These are phyloP conservation scores for Xestia c-nigrum DNA, from an alignment of 2,888 invertebrate species.

Conservation along the genomic window DNA sequence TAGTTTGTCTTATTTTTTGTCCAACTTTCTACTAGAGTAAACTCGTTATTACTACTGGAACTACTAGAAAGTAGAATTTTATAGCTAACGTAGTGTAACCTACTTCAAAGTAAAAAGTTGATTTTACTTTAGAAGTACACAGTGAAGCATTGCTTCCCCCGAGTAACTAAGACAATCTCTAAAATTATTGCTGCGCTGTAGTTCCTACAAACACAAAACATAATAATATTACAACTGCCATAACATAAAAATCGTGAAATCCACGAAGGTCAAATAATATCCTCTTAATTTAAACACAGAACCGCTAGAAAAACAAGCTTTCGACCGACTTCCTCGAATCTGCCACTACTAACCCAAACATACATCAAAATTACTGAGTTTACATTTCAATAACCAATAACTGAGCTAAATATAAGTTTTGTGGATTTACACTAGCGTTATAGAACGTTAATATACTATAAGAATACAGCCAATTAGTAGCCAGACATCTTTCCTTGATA, in stretches of 20 bases:
- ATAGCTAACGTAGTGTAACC: not conserved
- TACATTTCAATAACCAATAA: conserved; percentile 59
- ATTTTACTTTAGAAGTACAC: not conserved
- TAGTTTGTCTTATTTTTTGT: conserved; percentile 38
- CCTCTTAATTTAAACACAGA: conserved; percentile 50
- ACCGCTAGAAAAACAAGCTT: conserved; percentile 43
- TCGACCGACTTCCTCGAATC: conserved; percentile 39
- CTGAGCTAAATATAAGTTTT: conserved; percentile 36
- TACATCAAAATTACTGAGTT: conserved; percentile 57
- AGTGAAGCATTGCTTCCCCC: not conserved
- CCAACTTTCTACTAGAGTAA: conserved; percentile 8
- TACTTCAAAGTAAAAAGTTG: not conserved
- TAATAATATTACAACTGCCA: not conserved
- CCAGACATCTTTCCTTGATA: conserved; percentile 1
- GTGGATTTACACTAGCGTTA: conserved; percentile 14
- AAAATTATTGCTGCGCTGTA: not conserved
- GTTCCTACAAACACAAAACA: not conserved
- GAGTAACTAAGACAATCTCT: not conserved
- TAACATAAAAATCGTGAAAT: conserved; percentile 9
- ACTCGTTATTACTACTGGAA: not conserved
- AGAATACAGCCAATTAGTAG: conserved; percentile 21
- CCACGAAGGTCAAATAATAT: conserved; percentile 44
- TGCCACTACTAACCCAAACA: conserved; percentile 48
- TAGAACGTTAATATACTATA: conserved; percentile 7
- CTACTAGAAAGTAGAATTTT: not conserved